phyloP scores from a whole-genome alignment of 2,113 vertebrate species.

The Sander vitreus region DNA sequence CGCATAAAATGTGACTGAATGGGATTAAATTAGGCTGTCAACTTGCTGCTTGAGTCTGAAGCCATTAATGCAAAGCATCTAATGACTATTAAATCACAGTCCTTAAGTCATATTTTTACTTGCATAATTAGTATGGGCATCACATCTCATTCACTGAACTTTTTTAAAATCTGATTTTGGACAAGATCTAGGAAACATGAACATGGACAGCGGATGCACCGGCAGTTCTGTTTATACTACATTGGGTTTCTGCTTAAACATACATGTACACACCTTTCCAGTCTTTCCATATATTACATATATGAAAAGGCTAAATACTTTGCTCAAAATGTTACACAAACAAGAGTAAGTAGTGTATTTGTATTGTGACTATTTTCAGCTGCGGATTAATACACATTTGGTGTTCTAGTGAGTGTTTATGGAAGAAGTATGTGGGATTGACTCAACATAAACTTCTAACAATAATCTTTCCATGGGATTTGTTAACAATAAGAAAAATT shows the following conservation, averaged over 20 bases:
- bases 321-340: neutral
- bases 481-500: neutral
- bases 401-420: neutral
- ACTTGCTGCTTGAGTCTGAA: slow-evolving; percentile 8
- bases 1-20: slow-evolving; percentile 6
- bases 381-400: neutral
- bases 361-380: neutral
- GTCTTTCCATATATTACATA: no score
- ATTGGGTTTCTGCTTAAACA: neutral
- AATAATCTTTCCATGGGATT: neutral
- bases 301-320: neutral
- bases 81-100: slow-evolving; percentile 3
- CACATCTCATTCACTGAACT: slow-evolving; percentile 2
- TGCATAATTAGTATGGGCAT: neutral
- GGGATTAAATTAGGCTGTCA: slow-evolving; percentile 16
- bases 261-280: neutral
- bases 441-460: neutral
- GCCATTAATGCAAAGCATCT: slow-evolving; percentile 2
- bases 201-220: neutral
- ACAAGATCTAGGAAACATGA: slow-evolving; percentile 5
- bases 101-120: neutral
- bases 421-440: neutral
- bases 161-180: slow-evolving; percentile 1
- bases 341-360: no score
- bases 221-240: neutral